phyloP scores from a whole-genome alignment of 1,140 invertebrate species.

The Maconellicoccus hirsutus region DNA sequence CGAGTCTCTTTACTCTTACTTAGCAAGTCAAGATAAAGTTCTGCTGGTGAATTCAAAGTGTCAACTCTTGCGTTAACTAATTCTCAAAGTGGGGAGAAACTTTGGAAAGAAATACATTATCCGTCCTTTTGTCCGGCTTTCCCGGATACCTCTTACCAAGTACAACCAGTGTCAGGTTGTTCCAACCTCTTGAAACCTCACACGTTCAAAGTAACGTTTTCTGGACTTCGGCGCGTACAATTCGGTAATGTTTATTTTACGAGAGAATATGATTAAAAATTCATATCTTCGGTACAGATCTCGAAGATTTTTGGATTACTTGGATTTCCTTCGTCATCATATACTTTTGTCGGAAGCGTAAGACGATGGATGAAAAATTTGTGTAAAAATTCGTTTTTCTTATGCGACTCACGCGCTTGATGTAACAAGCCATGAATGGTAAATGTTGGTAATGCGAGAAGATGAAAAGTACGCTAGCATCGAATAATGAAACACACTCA shows the following conservation, averaged over 20 bases:
- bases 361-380: no score
- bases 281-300: no score
- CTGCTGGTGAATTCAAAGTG: slow-evolving; percentile 20
- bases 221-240: no score
- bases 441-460: not conserved
- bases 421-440: not conserved
- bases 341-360: no score
- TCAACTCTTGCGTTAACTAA: slow-evolving; percentile 22
- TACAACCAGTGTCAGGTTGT: not conserved
- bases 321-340: no score
- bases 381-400: not conserved
- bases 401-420: not conserved
- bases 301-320: no score
- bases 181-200: slow-evolving; percentile 3
- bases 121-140: slow-evolving; percentile 14
- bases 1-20: slow-evolving; percentile 18
- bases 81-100: slow-evolving; percentile 18
- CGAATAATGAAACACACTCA: not conserved
- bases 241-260: no score
- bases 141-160: not conserved
- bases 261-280: no score
- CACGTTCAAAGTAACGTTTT: not conserved
- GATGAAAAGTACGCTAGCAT: not conserved
- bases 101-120: not conserved
- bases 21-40: slow-evolving; percentile 14